Percentiles rank a stretch among this genome's conserved stretches.
Evolutionary conservation across 1,140 invertebrate genomes (phyloP).

Genomic region (Berghia stephanieae): DNA sequence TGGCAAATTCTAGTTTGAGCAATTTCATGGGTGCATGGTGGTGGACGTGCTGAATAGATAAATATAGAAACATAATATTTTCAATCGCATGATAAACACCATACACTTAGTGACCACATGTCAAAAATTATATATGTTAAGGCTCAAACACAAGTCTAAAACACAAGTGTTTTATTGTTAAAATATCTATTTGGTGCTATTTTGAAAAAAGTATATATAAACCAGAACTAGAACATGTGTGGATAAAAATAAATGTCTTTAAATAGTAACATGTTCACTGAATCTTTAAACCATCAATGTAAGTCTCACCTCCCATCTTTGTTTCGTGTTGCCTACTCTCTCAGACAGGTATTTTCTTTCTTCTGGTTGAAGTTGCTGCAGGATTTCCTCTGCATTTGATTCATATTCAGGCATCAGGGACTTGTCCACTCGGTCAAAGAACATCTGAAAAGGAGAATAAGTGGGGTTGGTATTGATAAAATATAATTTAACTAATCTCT

Average conservation of each 20-base stretch:
- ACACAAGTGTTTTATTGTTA: too few species aligned
- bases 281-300: not conserved
- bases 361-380: conserved; percentile 74
- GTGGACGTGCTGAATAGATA: conserved; percentile 73
- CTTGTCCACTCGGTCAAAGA: conserved; percentile 87
- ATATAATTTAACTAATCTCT: too few species aligned
- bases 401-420: conserved; percentile 80
- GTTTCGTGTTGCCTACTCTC: conserved; percentile 43
- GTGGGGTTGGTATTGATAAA: too few species aligned
- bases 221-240: not conserved
- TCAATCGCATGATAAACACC: too few species aligned
- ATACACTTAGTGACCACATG: not conserved
- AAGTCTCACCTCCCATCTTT: conserved; percentile 55
- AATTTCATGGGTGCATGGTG: conserved; percentile 84
- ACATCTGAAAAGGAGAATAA: conserved; percentile 76
- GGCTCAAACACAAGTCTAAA: too few species aligned
- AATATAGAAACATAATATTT: not conserved
- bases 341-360: conserved; percentile 75
- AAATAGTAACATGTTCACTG: not conserved
- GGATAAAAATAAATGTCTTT: not conserved
- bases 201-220: too few species aligned
- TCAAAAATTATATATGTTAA: not conserved
- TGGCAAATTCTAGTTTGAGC: conserved; percentile 86
- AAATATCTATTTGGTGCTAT: too few species aligned
- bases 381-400: conserved; percentile 81